These are phyloP conservation scores for Perccottus glenii DNA, from an alignment of 2,113 vertebrate species.

Conservation along the genomic window DNA sequence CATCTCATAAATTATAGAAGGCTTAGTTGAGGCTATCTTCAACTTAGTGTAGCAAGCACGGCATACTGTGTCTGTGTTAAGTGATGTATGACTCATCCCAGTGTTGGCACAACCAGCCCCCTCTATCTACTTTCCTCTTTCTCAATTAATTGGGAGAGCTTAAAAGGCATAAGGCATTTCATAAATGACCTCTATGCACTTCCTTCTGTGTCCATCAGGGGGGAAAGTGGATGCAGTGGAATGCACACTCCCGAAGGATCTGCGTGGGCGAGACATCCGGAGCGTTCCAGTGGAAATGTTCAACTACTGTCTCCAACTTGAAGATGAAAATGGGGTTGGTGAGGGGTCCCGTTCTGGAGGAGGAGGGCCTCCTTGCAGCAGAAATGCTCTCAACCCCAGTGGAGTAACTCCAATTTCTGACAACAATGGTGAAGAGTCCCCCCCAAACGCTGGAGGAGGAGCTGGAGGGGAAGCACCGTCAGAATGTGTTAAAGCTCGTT, in stretches of 20 bases:
- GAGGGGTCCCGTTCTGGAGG: slow-evolving; percentile 62
- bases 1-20: slow-evolving; percentile 68
- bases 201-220: slow-evolving; percentile 75
- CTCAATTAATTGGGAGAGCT: slow-evolving; percentile 53
- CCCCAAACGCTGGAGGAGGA: slow-evolving; percentile 72
- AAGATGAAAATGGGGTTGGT: slow-evolving; percentile 85
- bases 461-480: slow-evolving; percentile 46
- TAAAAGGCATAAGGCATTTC: slow-evolving; percentile 43
- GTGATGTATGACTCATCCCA: slow-evolving; percentile 66
- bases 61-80: slow-evolving; percentile 53
- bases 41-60: slow-evolving; percentile 46
- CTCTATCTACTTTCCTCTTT: slow-evolving; percentile 26
- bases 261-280: slow-evolving; percentile 94
- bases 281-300: slow-evolving; percentile 98
- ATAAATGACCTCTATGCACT: slow-evolving; percentile 38
- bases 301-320: slow-evolving; percentile 95
- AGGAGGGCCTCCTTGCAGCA: slow-evolving; percentile 85
- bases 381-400: slow-evolving; percentile 50
- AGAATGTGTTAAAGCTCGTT: slow-evolving; percentile 85
- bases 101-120: slow-evolving; percentile 51
- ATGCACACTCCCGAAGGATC: slow-evolving; percentile 95
- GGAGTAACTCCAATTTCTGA: slow-evolving; percentile 52
- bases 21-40: slow-evolving; percentile 62
- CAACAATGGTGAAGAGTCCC: slow-evolving; percentile 68
- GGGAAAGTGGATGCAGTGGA: slow-evolving; percentile 94